Conservation (phyloP, 2,113 vertebrate genomes). For the Forbesichthys papilliferus region DNA sequence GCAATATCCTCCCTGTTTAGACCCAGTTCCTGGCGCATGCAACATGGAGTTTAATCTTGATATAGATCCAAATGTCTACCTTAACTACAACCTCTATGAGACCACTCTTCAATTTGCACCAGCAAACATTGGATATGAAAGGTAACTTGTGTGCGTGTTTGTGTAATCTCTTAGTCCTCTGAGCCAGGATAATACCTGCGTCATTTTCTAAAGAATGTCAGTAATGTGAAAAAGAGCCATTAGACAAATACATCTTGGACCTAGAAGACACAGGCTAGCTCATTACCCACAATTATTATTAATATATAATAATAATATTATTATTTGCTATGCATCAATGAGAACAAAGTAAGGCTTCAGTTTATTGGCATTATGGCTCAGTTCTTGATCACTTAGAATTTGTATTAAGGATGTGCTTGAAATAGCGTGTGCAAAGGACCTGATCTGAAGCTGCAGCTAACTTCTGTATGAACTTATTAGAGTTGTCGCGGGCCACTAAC, state of each 20-base stretch:
- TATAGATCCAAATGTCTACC: conserved; percentile 88
- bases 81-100: conserved; percentile 86
- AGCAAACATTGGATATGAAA: conserved; percentile 85
- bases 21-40: conserved; percentile 93
- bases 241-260: background rate
- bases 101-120: conserved; percentile 86
- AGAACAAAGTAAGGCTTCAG: too few species aligned
- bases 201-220: conserved; percentile 15
- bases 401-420: too few species aligned
- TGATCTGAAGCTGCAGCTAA: background rate
- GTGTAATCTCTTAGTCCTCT: background rate
- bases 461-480: background rate
- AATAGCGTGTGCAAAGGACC: too few species aligned
- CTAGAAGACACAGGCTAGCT: background rate
- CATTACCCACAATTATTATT: background rate
- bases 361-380: too few species aligned
- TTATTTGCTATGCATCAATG: background rate
- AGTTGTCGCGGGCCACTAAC: background rate
- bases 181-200: background rate
- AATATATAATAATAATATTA: background rate
- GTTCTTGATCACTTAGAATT: too few species aligned
- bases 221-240: background rate
- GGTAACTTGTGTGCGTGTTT: conserved; percentile 67
- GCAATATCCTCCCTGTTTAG: conserved; percentile 63
- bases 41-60: conserved; percentile 86